Evolutionary conservation across 2,797 vertebrate species (phyloP).

Genomic region (Triplophysa yarkandensis): DNA sequence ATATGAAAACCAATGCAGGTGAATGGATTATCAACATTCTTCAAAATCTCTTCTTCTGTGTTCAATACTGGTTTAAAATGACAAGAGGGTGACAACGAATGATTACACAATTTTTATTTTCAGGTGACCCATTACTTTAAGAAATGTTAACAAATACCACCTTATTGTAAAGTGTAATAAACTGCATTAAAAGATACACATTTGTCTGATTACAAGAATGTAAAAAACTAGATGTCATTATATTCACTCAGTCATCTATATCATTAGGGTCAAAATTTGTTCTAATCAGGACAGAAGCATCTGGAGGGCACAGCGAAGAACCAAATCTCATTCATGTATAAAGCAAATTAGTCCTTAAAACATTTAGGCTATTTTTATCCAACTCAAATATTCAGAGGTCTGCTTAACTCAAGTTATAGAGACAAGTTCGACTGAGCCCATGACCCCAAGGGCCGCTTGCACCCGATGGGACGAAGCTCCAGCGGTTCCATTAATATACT

Average conservation of each 20-base stretch:
- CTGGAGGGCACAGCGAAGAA: constrained; percentile 28
- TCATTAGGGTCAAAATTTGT: constrained; percentile 20
- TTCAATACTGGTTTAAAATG: no score
- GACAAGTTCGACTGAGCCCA: constrained; percentile 1
- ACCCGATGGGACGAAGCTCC: constrained; percentile 25
- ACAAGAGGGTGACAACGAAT: no score
- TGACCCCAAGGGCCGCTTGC: constrained; percentile 3
- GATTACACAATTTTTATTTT: no score
- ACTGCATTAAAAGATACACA: no score
- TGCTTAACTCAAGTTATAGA: background rate
- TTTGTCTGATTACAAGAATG: no score
- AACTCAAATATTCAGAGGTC: constrained; percentile 5
- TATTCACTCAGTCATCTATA: constrained; percentile 12
- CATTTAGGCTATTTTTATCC: constrained; percentile 4
- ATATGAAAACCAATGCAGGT: no score
- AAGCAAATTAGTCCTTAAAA: constrained; percentile 35
- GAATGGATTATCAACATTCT: no score
- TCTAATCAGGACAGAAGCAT: constrained; percentile 23
- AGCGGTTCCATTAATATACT: constrained; percentile 35
- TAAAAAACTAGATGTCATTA: no score
- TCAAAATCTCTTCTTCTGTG: no score
- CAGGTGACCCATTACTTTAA: no score
- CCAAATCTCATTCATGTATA: constrained; percentile 20
- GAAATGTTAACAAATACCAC: no score
- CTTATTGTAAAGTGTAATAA: no score